Evolutionary conservation across 2,797 vertebrate species (phyloP).

Genomic region (Tapera naevia): DNA sequence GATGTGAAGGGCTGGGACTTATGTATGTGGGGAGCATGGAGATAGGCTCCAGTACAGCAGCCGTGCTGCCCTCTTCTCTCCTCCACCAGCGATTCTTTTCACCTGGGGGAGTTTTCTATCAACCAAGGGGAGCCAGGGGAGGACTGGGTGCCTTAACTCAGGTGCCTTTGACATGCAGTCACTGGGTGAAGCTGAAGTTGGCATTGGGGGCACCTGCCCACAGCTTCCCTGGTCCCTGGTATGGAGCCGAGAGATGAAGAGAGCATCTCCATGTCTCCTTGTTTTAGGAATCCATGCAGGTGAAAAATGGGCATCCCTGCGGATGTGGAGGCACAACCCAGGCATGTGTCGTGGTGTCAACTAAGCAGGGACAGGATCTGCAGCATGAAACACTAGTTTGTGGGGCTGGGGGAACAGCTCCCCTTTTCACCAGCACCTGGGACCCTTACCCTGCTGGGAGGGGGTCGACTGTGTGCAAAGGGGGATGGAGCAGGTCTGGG

Average conservation of each 20-base stretch:
- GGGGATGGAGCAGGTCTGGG: not conserved
- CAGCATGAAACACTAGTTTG: not conserved
- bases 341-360: fast-evolving
- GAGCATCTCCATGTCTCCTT: not conserved
- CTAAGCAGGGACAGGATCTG: not conserved
- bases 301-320: not conserved
- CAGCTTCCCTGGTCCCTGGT: fast-evolving
- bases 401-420: not conserved
- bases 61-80: not conserved
- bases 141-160: not conserved
- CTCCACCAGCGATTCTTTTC: not conserved
- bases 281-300: not conserved
- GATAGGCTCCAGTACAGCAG: not conserved
- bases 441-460: fast-evolving
- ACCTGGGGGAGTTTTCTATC: not conserved
- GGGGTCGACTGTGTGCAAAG: not conserved
- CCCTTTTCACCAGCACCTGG: not conserved
- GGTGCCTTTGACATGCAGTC: not conserved
- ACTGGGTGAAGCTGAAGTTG: not conserved
- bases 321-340: not conserved
- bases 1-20: not conserved
- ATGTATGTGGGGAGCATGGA: not conserved
- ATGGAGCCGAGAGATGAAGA: not conserved
- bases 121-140: not conserved
- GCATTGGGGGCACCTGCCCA: not conserved